phyloP scores from a whole-genome alignment of 2,113 vertebrate genomes.

The Takifugu flavidus region DNA sequence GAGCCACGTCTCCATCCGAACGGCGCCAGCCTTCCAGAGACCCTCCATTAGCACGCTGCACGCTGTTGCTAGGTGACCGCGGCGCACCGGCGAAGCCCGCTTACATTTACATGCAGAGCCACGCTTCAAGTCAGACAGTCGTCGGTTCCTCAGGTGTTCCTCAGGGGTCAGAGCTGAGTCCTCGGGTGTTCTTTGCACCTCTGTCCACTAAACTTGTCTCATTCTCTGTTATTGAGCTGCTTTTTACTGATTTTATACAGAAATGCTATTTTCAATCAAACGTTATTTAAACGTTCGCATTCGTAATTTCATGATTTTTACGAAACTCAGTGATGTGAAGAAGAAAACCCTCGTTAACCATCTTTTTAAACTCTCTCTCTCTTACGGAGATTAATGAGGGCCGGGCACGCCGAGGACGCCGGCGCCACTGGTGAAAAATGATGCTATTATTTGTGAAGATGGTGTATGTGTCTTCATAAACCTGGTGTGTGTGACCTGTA shows the following conservation, averaged over 20 bases:
- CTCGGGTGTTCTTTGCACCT: too few species aligned
- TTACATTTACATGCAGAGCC: slow-evolving; percentile 22
- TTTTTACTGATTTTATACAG: too few species aligned
- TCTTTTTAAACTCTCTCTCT: slow-evolving; percentile 74
- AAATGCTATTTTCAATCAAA: too few species aligned
- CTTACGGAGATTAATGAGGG: slow-evolving; percentile 77
- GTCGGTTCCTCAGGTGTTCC: too few species aligned
- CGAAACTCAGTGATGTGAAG: background rate
- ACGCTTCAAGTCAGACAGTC: background rate
- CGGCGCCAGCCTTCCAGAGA: slow-evolving; percentile 4
- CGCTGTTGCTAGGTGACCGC: slow-evolving; percentile 41
- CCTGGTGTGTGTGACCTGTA: slow-evolving; percentile 14
- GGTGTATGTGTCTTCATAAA: background rate
- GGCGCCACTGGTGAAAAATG: slow-evolving; percentile 74
- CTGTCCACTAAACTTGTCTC: background rate
- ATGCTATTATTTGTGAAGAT: slow-evolving; percentile 71
- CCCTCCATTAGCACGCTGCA: slow-evolving; percentile 5
- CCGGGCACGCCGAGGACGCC: slow-evolving; percentile 51
- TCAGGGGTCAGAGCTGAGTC: too few species aligned
- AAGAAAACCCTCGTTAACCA: background rate
- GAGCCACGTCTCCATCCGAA: background rate
- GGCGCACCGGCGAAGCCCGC: background rate
- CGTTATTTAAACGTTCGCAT: too few species aligned
- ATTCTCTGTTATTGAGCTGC: too few species aligned
- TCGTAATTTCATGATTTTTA: background rate